Evolutionary conservation across 1,140 invertebrate species (phyloP).

Genomic region (Meloidogyne chitwoodi): DNA sequence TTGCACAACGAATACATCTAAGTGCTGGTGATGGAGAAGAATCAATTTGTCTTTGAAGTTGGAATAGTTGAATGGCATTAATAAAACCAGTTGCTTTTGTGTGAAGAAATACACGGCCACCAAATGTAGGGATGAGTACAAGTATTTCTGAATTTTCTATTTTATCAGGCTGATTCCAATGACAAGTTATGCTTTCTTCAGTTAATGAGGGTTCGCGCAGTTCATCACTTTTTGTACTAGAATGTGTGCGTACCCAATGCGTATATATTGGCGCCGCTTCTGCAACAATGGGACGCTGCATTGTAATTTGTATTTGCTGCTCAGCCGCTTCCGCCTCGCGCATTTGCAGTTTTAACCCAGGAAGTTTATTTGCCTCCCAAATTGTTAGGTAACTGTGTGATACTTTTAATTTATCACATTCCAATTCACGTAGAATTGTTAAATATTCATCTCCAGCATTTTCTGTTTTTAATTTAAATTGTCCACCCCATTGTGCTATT

Average conservation of each 20-base stretch:
- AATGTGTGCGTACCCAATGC: conserved; percentile 12
- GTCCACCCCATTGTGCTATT: conserved; percentile 27
- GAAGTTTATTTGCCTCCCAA: neutral
- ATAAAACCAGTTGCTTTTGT: conserved; percentile 36
- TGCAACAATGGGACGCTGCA: conserved; percentile 12
- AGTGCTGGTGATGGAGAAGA: conserved; percentile 5
- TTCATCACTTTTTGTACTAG: conserved; percentile 1
- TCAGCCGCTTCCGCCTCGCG: conserved; percentile 24
- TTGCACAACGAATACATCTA: conserved; percentile 16
- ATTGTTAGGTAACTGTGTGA: conserved; percentile 19
- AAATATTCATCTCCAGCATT: conserved; percentile 35
- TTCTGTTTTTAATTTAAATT: conserved; percentile 29
- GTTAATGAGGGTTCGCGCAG: conserved; percentile 24
- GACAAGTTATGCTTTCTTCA: conserved; percentile 22
- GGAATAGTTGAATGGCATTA: conserved; percentile 16
- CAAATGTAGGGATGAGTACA: conserved; percentile 31
- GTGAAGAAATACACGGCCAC: conserved; percentile 34
- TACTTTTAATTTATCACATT: conserved; percentile 7
- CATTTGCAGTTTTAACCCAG: neutral
- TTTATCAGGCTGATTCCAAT: conserved; percentile 22
- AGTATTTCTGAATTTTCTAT: conserved; percentile 24
- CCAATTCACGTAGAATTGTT: conserved; percentile 27
- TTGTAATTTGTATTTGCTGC: conserved; percentile 19
- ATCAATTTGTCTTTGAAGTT: conserved; percentile 28
- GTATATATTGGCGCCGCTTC: conserved; percentile 18